phyloP scores from a whole-genome alignment of 2,888 invertebrate genomes.

The Panopea generosa region DNA sequence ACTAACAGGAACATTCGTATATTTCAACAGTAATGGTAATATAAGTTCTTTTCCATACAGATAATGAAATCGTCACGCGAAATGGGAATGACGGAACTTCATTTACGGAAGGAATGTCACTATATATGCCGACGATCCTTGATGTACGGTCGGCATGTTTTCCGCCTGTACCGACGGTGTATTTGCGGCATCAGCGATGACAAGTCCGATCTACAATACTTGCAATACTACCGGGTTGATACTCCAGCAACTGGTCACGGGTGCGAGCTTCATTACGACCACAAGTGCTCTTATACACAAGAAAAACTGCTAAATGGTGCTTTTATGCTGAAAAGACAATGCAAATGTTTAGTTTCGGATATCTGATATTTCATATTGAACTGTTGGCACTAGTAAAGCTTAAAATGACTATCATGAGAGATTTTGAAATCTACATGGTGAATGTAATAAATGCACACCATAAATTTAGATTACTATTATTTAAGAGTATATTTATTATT shows the following conservation, averaged over 20 bases:
- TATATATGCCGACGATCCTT: slow-evolving; percentile 43
- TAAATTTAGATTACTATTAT: no score
- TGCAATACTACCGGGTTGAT: slow-evolving; percentile 1
- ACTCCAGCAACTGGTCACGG: slow-evolving; percentile 38
- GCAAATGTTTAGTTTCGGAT: slow-evolving; percentile 29
- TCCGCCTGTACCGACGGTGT: slow-evolving; percentile 43
- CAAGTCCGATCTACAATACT: slow-evolving; percentile 28
- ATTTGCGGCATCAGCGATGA: slow-evolving; percentile 40
- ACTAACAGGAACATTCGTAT: no score
- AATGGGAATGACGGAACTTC: slow-evolving; percentile 12
- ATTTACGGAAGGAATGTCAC: slow-evolving; percentile 44
- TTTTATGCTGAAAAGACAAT: slow-evolving; percentile 14
- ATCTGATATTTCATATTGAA: no score
- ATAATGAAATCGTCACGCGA: no score
- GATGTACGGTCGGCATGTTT: slow-evolving; percentile 36
- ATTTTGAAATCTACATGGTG: no score
- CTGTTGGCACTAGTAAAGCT: no score
- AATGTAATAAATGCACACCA: no score
- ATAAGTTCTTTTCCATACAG: no score
- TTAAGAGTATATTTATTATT: no score
- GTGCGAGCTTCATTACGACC: slow-evolving; percentile 39
- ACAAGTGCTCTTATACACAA: slow-evolving; percentile 24
- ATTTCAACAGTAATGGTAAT: no score
- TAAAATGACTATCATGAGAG: no score
- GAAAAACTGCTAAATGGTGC: slow-evolving; percentile 31